A percentile compares a stretch with the other conserved stretches of the same genome.
Evolutionary conservation across 2,888 invertebrate genomes (phyloP).

Genomic region (Hydroisotoma schaefferi): DNA sequence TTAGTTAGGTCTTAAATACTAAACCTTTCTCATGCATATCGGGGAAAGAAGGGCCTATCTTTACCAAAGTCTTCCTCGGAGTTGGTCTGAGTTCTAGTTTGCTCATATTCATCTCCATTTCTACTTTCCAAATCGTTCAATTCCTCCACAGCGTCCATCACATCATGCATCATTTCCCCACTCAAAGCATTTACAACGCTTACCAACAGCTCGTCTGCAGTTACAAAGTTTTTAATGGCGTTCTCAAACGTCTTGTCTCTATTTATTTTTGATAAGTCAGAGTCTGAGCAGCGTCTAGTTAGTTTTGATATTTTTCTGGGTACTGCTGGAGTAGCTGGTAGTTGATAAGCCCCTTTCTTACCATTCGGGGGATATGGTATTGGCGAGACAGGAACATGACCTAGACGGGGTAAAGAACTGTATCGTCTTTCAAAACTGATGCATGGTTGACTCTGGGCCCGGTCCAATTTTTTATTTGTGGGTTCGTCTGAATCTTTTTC

Average conservation of each 20-base stretch:
- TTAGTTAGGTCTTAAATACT: not conserved
- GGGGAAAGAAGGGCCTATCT: not conserved
- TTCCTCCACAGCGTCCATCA: constrained; percentile 45
- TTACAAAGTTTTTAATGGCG: constrained; percentile 53
- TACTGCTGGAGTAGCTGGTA: not conserved
- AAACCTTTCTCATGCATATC: too few relatives aligned
- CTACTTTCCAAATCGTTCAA: constrained; percentile 38
- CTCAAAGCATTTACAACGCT: constrained; percentile 75
- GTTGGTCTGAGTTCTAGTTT: constrained; percentile 11
- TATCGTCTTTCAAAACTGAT: constrained; percentile 26
- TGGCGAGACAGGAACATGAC: constrained; percentile 37
- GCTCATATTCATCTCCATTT: not conserved
- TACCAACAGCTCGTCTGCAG: constrained; percentile 71
- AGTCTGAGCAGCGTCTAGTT: constrained; percentile 60
- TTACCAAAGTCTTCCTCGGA: constrained; percentile 12
- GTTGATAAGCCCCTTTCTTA: not conserved
- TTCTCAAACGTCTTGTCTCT: constrained; percentile 69
- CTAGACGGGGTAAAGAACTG: constrained; percentile 53
- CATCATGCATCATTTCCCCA: constrained; percentile 36
- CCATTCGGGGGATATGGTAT: constrained; percentile 50
- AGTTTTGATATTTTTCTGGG: constrained; percentile 46
- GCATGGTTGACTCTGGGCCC: constrained; percentile 23
- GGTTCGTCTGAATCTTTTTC: constrained; percentile 18
- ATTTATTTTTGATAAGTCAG: constrained; percentile 73
- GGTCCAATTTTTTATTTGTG: constrained; percentile 6